Base-by-base conservation (phyloP, 2,113 vertebrate genomes). In the Calypte anna region DNA sequence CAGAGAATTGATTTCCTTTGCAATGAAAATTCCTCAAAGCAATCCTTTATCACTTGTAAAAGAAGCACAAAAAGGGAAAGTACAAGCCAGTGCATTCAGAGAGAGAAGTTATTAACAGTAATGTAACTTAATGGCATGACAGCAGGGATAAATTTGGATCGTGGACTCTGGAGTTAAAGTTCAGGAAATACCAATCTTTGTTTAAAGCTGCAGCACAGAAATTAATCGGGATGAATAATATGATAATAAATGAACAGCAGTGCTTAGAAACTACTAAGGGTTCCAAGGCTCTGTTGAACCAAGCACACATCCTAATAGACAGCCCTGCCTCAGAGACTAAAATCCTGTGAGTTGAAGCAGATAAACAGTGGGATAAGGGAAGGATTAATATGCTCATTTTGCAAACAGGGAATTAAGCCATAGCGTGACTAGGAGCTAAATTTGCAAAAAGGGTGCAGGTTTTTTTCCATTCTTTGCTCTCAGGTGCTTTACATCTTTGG, bases 1-100 rank as follows among this genome's bases (percentile, higher is more conserved):
- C 54, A 75, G 80, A 80, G n/a, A 96, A 97, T 83, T 90, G 93
- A 95, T 90, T 97, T 91, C 68, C 90, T 96, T 88, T 94, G 90
- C 92, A 81, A 50, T 79, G 80, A 95, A 96, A 95, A 95, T 91
- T 88, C 90, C 90, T 94, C 82, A 78, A 15, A 96, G 90, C 86
- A 72, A 81, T 94, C 51, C 69, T 95, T 94, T 94, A 88, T 91
- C 95, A 67, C 92, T 96, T 83, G 64, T 64, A 90, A 86, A 94
- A 91, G 88, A 61, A 86, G 28, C 40, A 46, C 61, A 86, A 72
- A 94, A 68, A 66, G 69, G 73, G 61, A 62, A 82, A 84, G 30
- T 78, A 94, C 82, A 93, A 91, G 73, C 40, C 54, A 83, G 46
- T 33, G 73, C 38, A 9, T 75, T 84, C 88, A 78, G 80, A 88